A percentile compares a stretch with the other conserved stretches of the same genome.
Conservation (phyloP, 2,888 invertebrate species). For the Cataglyphis livida region DNA sequence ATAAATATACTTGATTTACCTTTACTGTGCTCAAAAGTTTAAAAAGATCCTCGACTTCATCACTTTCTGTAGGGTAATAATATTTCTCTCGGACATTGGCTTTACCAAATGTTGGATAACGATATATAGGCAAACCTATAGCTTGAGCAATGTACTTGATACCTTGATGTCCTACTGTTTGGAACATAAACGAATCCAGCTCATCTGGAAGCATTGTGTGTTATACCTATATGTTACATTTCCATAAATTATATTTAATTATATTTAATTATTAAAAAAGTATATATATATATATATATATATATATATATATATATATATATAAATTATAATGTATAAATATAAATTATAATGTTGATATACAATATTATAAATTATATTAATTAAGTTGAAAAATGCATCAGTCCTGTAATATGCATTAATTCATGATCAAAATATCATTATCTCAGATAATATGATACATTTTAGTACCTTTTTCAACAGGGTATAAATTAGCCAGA, state of each 20-base stretch:
- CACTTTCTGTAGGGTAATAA: slow-evolving; percentile 93
- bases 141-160: slow-evolving; percentile 97
- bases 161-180: slow-evolving; percentile 99
- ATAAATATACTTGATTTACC: slow-evolving; percentile 84
- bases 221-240: slow-evolving; percentile 40
- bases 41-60: slow-evolving; percentile 99
- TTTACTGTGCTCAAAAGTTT: slow-evolving; percentile 92
- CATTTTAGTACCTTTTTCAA: slow-evolving; percentile 89
- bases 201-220: slow-evolving; percentile 89
- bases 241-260: slow-evolving; percentile 24
- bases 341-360: background rate
- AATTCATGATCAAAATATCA: background rate
- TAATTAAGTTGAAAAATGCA: background rate
- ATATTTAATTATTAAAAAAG: too few relatives aligned
- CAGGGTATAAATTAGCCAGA: slow-evolving; percentile 97
- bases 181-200: slow-evolving; percentile 99
- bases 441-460: slow-evolving; percentile 15
- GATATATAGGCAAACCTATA: slow-evolving; percentile 96
- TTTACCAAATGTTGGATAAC: slow-evolving; percentile 93
- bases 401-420: background rate
- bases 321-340: background rate
- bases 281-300: too few relatives aligned
- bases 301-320: background rate
- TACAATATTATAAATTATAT: slow-evolving; percentile 12
- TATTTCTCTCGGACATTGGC: slow-evolving; percentile 92